phyloP scores from a whole-genome alignment of 2,888 invertebrate genomes.

The Drosophila mayaguana region DNA sequence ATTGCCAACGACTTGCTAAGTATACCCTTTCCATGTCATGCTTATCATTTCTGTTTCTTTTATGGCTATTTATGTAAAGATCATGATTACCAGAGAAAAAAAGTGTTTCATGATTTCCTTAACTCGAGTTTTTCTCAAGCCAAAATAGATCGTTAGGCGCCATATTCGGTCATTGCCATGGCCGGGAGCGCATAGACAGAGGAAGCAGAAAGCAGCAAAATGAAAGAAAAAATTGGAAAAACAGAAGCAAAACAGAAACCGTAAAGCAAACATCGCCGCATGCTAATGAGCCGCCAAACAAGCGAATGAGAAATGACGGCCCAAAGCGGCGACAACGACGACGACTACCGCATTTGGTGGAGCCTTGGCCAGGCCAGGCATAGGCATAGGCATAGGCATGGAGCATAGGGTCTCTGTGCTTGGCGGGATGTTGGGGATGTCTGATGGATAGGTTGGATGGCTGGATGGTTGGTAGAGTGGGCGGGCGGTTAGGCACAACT shows the following conservation, averaged over 20 bases:
- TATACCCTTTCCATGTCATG: constrained; percentile 1
- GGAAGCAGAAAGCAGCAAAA: constrained; percentile 21
- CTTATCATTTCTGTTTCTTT: background rate
- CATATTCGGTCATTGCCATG: constrained; percentile 79
- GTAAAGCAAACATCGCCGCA: constrained; percentile 55
- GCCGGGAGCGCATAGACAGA: constrained; percentile 31
- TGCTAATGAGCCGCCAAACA: constrained; percentile 71
- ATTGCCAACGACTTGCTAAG: background rate
- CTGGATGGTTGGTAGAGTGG: constrained; percentile 2
- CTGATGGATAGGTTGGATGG: constrained; percentile 13
- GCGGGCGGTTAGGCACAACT: constrained; percentile 59
- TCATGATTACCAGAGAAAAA: constrained; percentile 14
- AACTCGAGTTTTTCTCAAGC: constrained; percentile 34
- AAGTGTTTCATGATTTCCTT: constrained; percentile 31
- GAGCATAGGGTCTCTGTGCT: background rate
- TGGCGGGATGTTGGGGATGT: background rate
- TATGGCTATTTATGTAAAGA: constrained; percentile 21
- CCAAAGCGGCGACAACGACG: constrained; percentile 39
- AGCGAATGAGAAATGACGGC: constrained; percentile 57
- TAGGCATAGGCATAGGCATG: background rate
- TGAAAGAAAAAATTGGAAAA: constrained; percentile 19
- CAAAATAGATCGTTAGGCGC: constrained; percentile 37
- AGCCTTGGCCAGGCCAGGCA: constrained; percentile 35
- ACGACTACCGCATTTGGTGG: constrained; percentile 44
- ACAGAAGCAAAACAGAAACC: constrained; percentile 40